These are phyloP conservation scores for Arnoldichthys spilopterus DNA, from an alignment of 2,797 vertebrate species.

Conservation along the genomic window DNA sequence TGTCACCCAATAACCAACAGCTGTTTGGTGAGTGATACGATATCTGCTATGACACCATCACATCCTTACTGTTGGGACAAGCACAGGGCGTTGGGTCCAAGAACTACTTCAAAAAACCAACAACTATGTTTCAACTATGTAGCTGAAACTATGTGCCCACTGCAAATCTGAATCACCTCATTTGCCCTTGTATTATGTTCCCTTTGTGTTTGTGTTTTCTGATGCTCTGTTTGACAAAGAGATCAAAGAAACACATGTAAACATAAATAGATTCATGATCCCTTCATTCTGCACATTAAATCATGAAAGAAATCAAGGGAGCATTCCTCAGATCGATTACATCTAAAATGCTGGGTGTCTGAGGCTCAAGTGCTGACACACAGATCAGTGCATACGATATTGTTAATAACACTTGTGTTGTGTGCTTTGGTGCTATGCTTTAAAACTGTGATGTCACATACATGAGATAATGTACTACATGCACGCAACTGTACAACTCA, in stretches of 20 bases:
- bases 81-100: background rate
- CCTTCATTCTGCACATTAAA: slow-evolving; percentile 14
- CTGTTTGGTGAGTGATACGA: slow-evolving; percentile 42
- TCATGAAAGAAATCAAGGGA: background rate
- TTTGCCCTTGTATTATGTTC: background rate
- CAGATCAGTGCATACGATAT: background rate
- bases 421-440: background rate
- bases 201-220: background rate
- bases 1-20: slow-evolving; percentile 38
- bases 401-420: background rate
- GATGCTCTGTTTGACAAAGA: background rate
- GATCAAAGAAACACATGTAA: background rate
- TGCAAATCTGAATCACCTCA: background rate
- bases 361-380: slow-evolving; percentile 10
- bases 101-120: background rate
- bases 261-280: slow-evolving; percentile 6
- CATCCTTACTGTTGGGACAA: slow-evolving; percentile 17
- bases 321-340: slow-evolving; percentile 3
- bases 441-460: background rate
- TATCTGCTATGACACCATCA: slow-evolving; percentile 35
- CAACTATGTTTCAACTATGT: slow-evolving; percentile 3
- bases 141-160: background rate
- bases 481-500: too few relatives aligned
- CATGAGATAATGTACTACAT: background rate
- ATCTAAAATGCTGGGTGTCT: background rate